Evolutionary conservation across 2,113 vertebrate genomes (phyloP).

Genomic region (Solenodon paradoxus): DNA sequence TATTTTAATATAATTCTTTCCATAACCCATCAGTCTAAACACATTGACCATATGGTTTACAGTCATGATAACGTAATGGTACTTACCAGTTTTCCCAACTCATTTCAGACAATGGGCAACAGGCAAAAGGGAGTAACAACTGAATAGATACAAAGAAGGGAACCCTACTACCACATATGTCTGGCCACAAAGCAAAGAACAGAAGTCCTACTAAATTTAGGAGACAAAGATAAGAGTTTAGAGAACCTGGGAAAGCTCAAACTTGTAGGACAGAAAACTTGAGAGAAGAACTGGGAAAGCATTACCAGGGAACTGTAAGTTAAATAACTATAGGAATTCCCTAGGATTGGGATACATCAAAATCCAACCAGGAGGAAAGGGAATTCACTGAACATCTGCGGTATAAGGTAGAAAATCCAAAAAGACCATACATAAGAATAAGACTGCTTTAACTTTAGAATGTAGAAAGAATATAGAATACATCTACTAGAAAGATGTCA

Average conservation of each 20-base stretch:
- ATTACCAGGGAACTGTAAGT: not conserved
- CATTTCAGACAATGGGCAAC: conserved; percentile 10
- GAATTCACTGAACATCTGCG: not conserved
- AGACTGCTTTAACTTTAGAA: not conserved
- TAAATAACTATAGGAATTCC: not conserved
- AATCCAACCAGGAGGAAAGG: not conserved
- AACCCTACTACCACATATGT: not conserved
- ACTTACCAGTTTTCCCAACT: not conserved
- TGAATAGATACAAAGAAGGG: not conserved
- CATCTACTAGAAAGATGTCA: not conserved
- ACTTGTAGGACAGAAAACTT: not conserved
- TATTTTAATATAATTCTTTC: not conserved
- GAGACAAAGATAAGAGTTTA: not conserved
- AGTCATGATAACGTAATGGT: not conserved
- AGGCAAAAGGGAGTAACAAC: not conserved
- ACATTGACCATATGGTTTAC: not conserved
- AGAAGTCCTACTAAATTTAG: not conserved
- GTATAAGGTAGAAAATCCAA: not conserved
- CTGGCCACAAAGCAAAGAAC: not conserved
- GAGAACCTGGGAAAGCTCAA: not conserved
- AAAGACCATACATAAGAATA: not conserved
- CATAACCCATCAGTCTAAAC: not conserved
- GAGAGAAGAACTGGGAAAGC: not conserved
- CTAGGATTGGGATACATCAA: not conserved
- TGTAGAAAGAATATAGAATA: no score